Conservation (phyloP, 2,888 invertebrate species). For the Apodemia mormo region DNA sequence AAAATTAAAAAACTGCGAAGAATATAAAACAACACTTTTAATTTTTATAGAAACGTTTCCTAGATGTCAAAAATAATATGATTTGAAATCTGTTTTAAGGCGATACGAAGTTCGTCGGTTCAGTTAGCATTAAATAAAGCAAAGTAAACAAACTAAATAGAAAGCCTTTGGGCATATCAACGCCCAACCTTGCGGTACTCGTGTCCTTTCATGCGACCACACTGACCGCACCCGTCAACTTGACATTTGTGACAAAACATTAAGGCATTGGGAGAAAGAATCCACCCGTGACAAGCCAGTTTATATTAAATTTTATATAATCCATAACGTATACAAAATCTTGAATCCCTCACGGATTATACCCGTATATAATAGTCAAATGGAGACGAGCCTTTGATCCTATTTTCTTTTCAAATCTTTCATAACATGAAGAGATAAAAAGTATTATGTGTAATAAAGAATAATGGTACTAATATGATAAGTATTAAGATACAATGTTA, state of each 20-base stretch:
- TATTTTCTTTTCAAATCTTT: not conserved
- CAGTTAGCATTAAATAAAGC: not conserved
- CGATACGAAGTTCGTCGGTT: too few relatives aligned
- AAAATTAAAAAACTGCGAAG: too few relatives aligned
- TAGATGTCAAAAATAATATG: too few relatives aligned
- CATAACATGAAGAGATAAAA: not conserved
- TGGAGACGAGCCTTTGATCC: not conserved
- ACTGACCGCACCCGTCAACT: constrained; percentile 26
- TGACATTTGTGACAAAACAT: not conserved
- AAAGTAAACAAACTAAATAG: constrained; percentile 1
- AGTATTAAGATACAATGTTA: not conserved
- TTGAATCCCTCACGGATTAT: not conserved
- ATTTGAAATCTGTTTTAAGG: too few relatives aligned
- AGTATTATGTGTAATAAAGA: not conserved
- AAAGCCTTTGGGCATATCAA: constrained; percentile 1
- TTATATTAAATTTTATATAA: not conserved
- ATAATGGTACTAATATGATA: not conserved
- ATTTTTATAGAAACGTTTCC: too few relatives aligned
- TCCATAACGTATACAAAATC: not conserved
- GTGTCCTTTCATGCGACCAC: constrained; percentile 21
- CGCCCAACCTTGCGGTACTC: not conserved
- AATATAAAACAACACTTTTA: too few relatives aligned
- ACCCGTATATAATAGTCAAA: not conserved
- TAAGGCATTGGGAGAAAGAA: not conserved
- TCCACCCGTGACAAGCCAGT: too few relatives aligned